These are phyloP conservation scores for Callinectes sapidus DNA, from an alignment of 2,888 invertebrate genomes.

Conservation along the genomic window DNA sequence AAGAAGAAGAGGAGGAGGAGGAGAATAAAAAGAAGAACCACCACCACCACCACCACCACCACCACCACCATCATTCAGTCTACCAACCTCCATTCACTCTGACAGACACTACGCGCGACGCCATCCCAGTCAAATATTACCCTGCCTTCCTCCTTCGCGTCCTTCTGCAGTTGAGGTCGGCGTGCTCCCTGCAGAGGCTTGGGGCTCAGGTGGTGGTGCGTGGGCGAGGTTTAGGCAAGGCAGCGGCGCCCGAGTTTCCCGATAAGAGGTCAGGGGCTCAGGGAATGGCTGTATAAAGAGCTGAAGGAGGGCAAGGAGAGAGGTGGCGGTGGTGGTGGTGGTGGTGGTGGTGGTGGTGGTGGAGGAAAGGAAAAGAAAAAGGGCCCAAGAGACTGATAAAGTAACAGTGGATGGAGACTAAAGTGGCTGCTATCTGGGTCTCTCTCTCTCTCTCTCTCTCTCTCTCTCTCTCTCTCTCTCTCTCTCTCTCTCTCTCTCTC, in stretches of 20 bases:
- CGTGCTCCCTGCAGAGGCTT: no score
- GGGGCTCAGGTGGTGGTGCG: not conserved
- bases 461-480: constrained; percentile 24
- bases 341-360: not conserved
- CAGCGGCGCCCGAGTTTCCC: not conserved
- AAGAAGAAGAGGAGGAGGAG: no score
- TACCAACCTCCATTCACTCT: no score
- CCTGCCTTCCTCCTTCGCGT: no score
- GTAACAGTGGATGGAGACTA: not conserved
- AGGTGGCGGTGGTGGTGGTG: not conserved
- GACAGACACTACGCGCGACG: no score
- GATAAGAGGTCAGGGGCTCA: not conserved
- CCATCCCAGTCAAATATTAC: no score
- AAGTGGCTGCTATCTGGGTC: not conserved
- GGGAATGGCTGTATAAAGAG: not conserved
- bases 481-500: not conserved
- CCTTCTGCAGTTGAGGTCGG: no score
- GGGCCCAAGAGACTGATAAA: constrained; percentile 28
- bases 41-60: no score
- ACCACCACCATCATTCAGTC: no score
- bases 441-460: constrained; percentile 25
- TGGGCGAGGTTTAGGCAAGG: not conserved
- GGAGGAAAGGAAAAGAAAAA: not conserved
- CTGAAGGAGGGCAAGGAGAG: not conserved
- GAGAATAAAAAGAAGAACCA: no score